Conservation (phyloP, 2,113 vertebrate genomes). For the Psilopsiagon aymara region DNA sequence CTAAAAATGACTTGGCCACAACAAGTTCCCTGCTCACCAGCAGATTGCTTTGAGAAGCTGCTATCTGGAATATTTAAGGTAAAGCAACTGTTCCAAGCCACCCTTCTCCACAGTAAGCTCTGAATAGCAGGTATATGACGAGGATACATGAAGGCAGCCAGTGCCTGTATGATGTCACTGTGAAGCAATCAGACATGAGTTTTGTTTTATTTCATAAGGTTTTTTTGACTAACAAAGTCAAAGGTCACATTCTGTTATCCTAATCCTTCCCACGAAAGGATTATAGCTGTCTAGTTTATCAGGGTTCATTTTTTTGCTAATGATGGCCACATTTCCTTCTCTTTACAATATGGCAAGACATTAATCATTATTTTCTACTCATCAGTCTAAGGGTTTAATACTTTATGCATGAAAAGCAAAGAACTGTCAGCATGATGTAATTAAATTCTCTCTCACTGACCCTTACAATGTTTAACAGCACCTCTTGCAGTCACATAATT, state of each 20-base stretch:
- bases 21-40: not conserved
- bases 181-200: conserved; percentile 9
- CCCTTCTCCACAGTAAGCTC: not conserved
- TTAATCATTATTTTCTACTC: conserved; percentile 33
- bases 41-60: conserved; percentile 30
- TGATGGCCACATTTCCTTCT: not conserved
- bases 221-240: conserved; percentile 30
- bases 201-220: not conserved
- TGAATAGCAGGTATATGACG: not conserved
- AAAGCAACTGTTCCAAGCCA: conserved; percentile 23
- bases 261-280: conserved; percentile 1
- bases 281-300: conserved; percentile 27
- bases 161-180: conserved; percentile 16
- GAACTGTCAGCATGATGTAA: conserved; percentile 23
- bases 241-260: not conserved
- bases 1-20: conserved; percentile 27
- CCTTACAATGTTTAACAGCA: conserved; percentile 9
- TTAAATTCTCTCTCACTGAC: conserved; percentile 8
- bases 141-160: not conserved
- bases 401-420: not conserved
- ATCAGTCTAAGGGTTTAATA: conserved; percentile 15
- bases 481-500: conserved; percentile 17
- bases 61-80: conserved; percentile 40
- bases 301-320: not conserved
- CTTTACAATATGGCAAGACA: not conserved